Conservation (phyloP, 2,113 vertebrate genomes). For the Peromyscus maniculatus region DNA sequence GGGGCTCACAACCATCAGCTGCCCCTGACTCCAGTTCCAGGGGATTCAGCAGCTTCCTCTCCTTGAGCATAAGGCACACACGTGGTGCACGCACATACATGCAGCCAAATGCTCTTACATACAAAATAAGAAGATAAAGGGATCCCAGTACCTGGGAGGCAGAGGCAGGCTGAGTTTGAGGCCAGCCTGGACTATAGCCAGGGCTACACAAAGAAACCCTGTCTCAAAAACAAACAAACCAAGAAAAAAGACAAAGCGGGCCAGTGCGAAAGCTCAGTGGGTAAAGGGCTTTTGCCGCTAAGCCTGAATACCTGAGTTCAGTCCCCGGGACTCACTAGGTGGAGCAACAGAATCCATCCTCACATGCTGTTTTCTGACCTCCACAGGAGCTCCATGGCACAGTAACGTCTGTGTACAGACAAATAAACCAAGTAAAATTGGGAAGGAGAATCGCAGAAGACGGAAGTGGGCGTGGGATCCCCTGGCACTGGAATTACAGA, state of each 20-base stretch:
- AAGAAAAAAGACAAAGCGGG: neutral
- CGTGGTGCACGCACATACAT: neutral
- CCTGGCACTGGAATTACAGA: neutral
- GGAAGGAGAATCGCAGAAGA: neutral
- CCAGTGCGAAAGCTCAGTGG: neutral
- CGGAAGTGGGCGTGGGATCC: neutral
- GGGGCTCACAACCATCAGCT: neutral
- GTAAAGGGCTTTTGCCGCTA: neutral
- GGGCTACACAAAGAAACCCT: neutral
- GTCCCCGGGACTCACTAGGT: neutral
- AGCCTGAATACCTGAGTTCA: neutral
- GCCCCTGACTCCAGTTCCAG: neutral
- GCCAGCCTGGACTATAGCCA: neutral
- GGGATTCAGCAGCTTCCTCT: neutral
- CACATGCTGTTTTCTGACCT: neutral
- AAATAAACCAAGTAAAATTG: neutral
- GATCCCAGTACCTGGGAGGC: neutral
- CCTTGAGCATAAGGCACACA: neutral
- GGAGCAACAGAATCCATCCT: neutral
- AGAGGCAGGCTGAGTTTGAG: neutral
- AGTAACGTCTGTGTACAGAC: neutral
- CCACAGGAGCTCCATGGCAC: neutral
- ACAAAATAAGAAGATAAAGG: neutral
- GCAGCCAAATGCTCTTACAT: neutral
- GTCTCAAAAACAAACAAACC: neutral